Evolutionary conservation across 2,888 invertebrate species (phyloP), one percentile per base, ranked within the genome.

Genomic region (Acheta domesticus): DNA sequence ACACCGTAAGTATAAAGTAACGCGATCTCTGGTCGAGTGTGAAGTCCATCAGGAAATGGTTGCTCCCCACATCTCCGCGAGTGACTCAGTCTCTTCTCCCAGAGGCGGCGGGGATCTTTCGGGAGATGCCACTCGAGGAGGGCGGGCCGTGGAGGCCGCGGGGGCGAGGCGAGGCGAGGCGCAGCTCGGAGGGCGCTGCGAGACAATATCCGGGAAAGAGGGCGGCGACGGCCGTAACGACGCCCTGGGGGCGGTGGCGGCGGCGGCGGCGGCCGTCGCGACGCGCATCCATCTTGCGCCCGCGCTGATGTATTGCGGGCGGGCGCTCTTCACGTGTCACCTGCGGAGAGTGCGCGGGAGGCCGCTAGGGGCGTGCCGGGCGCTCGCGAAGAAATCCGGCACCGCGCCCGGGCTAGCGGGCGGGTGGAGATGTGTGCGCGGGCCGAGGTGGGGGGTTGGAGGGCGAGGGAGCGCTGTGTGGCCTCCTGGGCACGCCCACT

Each of bases 301-400:
- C 36, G n/a, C 62, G 62, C 62, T 62, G 62, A 62, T 62, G 62
- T 62, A 62, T 62, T 62, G 62, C 62, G 62, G 62, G 62, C 62
- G 62, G 62, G 62, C 62, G 14, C 62, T 62, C 62, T 8, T 62
- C 62, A 62, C 62, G 62, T 62, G 62, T 62, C 62, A 62, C 62
- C 62, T 62, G 62, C 16, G 16, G 62, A 14, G 62, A 19, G 14
- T 14, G 62, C 62, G 62, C 62, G 62, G 62, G 16, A 19, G 62
- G 62, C 62, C 62, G 62, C 62, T 62, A n/a, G 62, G 62, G 62
- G n/a, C 62, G 62, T 0, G 62, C 16, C 14, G n/a, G 14, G 62
- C 16, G n/a, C 14, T 62, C 62, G 62, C 14, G 62, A 62, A 14
- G 62, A 62, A 62, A 62, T 62, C 62, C 62, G n/a, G 16, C 16